Percentiles rank a stretch among this genome's conserved stretches.
Evolutionary conservation across 2,797 vertebrate species (phyloP).

Genomic region (Galaxias olidus): DNA sequence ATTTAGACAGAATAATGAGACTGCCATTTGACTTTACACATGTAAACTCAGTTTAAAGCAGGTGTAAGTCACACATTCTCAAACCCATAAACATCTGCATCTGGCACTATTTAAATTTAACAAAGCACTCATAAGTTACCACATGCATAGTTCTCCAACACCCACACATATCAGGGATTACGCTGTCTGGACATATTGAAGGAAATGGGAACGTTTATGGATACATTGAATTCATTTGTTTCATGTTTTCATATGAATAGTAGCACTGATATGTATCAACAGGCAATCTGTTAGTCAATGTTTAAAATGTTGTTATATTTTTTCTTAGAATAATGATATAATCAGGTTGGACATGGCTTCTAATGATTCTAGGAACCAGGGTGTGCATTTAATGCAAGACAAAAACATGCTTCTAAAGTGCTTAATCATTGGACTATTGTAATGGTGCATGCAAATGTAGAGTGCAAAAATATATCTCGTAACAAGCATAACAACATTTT

Average conservation of each 20-base stretch:
- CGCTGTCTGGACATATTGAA: slow-evolving; percentile 10
- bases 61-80: slow-evolving; percentile 62
- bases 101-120: slow-evolving; percentile 45
- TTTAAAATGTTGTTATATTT: not conserved
- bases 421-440: slow-evolving; percentile 24
- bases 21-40: slow-evolving; percentile 58
- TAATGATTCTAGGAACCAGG: slow-evolving; percentile 8
- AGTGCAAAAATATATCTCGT: slow-evolving; percentile 66
- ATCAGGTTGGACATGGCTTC: slow-evolving; percentile 9
- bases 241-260: too few relatives aligned
- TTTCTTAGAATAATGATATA: slow-evolving; percentile 4
- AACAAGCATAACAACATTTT: slow-evolving; percentile 59
- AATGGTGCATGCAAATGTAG: slow-evolving; percentile 65
- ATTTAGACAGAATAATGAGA: slow-evolving; percentile 16
- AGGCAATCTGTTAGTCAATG: slow-evolving; percentile 1
- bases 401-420: slow-evolving; percentile 46
- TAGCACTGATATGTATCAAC: slow-evolving; percentile 10
- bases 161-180: slow-evolving; percentile 63
- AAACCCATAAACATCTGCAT: slow-evolving; percentile 53
- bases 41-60: slow-evolving; percentile 50
- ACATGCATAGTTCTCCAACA: slow-evolving; percentile 78
- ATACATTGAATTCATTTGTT: too few relatives aligned
- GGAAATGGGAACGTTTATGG: too few relatives aligned
- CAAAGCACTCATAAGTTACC: slow-evolving; percentile 57
- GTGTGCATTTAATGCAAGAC: slow-evolving; percentile 23